phyloP scores from a whole-genome alignment of 2,113 vertebrate species.

The Cyprinus carpio region DNA sequence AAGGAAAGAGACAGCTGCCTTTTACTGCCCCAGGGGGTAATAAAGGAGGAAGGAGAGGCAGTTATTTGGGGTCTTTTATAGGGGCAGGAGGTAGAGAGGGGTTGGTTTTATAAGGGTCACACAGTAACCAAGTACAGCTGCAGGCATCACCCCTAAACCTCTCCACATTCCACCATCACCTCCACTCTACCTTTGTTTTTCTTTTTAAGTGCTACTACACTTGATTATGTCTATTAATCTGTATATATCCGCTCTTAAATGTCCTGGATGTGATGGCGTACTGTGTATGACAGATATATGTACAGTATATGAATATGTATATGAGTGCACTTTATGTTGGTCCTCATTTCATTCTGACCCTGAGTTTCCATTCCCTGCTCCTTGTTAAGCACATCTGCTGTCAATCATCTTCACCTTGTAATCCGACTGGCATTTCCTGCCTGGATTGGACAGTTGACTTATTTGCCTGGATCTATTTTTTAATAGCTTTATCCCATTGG shows the following conservation, averaged over 20 bases:
- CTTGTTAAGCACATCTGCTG: slow-evolving; percentile 78
- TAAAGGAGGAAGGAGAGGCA: slow-evolving; percentile 72
- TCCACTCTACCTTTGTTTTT: slow-evolving; percentile 42
- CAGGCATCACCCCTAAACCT: slow-evolving; percentile 64
- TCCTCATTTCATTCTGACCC: slow-evolving; percentile 49
- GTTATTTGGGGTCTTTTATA: slow-evolving; percentile 80
- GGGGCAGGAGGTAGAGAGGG: slow-evolving; percentile 63
- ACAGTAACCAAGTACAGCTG: slow-evolving; percentile 79
- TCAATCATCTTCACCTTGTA: slow-evolving; percentile 71
- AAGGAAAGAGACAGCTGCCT: slow-evolving; percentile 75
- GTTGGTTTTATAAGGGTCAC: slow-evolving; percentile 77
- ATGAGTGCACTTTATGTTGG: slow-evolving; percentile 19
- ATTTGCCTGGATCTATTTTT: slow-evolving; percentile 44
- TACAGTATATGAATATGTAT: slow-evolving; percentile 10
- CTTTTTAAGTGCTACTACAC: slow-evolving; percentile 7
- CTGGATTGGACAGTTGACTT: slow-evolving; percentile 56
- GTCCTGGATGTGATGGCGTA: neutral
- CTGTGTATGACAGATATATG: neutral
- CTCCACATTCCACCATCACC: slow-evolving; percentile 59
- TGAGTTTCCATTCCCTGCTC: slow-evolving; percentile 58
- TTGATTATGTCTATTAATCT: neutral
- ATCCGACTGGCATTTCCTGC: slow-evolving; percentile 76
- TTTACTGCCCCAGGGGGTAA: slow-evolving; percentile 80
- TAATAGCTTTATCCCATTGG: slow-evolving; percentile 7
- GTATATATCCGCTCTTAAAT: neutral